Evolutionary conservation across 2,888 invertebrate genomes (phyloP).

Genomic region (Yponomeuta malinellus): DNA sequence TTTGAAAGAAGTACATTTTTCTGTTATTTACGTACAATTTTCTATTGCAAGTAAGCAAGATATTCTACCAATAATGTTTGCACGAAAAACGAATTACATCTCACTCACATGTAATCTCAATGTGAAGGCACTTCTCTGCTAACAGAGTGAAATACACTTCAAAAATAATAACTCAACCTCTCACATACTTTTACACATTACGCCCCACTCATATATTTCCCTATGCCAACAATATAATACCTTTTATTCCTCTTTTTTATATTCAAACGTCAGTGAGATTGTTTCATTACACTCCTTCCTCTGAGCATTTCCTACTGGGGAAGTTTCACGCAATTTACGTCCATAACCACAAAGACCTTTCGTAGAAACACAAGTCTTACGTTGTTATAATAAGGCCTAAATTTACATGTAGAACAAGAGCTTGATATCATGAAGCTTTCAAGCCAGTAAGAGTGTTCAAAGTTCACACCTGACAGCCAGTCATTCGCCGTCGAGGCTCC

Average conservation of each 20-base stretch:
- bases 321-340: neutral
- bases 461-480: conserved; percentile 12
- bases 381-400: neutral
- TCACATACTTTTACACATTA: neutral
- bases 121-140: too few species aligned
- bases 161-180: neutral
- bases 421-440: neutral
- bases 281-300: conserved; percentile 3
- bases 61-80: too few species aligned
- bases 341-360: neutral
- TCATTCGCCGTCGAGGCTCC: conserved; percentile 10
- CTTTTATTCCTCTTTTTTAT: neutral
- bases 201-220: neutral
- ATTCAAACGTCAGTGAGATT: conserved; percentile 3
- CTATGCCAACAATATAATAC: neutral
- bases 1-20: too few species aligned
- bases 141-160: too few species aligned
- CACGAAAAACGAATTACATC: too few species aligned
- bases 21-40: too few species aligned
- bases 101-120: too few species aligned
- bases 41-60: too few species aligned
- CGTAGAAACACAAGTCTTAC: neutral
- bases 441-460: neutral
- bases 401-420: neutral
- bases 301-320: neutral